These are phyloP conservation scores for Buphagus erythrorhynchus DNA, from an alignment of 2,797 vertebrate genomes.

Conservation along the genomic window DNA sequence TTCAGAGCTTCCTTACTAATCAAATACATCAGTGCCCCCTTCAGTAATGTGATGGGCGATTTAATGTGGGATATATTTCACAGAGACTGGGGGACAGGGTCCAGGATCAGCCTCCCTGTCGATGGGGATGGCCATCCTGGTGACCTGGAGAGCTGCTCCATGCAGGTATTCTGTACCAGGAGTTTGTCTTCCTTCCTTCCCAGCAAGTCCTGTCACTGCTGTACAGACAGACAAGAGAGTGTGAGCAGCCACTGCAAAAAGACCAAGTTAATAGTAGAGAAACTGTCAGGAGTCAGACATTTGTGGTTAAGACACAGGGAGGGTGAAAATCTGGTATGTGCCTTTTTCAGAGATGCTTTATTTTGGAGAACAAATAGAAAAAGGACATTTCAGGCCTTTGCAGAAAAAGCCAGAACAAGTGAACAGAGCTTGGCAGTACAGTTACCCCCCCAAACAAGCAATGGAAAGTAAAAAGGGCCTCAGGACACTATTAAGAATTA, in stretches of 20 bases:
- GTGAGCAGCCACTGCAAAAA: not conserved
- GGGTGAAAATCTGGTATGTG: not conserved
- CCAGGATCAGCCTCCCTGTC: not conserved
- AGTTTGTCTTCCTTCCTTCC: not conserved
- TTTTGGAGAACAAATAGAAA: slow-evolving; percentile 36
- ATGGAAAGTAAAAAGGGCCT: slow-evolving; percentile 41
- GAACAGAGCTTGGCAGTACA: slow-evolving; percentile 46
- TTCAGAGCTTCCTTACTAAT: slow-evolving; percentile 36
- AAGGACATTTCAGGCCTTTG: slow-evolving; percentile 1
- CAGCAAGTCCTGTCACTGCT: not conserved
- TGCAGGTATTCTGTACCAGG: not conserved
- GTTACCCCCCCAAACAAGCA: not conserved
- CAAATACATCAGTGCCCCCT: slow-evolving; percentile 52
- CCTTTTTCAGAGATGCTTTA: not conserved
- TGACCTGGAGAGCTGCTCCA: not conserved
- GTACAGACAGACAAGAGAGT: not conserved
- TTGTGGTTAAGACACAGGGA: slow-evolving; percentile 39
- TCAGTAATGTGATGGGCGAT: not conserved
- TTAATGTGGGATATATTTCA: not conserved
- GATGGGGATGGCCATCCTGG: not conserved
- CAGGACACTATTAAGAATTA: not conserved
- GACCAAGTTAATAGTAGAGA: not conserved
- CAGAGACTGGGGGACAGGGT: not conserved
- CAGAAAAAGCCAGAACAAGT: slow-evolving; percentile 41
- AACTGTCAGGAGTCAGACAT: not conserved